Base-by-base conservation (phyloP, 2,888 invertebrate genomes). In the Ctenicera cuprea region DNA sequence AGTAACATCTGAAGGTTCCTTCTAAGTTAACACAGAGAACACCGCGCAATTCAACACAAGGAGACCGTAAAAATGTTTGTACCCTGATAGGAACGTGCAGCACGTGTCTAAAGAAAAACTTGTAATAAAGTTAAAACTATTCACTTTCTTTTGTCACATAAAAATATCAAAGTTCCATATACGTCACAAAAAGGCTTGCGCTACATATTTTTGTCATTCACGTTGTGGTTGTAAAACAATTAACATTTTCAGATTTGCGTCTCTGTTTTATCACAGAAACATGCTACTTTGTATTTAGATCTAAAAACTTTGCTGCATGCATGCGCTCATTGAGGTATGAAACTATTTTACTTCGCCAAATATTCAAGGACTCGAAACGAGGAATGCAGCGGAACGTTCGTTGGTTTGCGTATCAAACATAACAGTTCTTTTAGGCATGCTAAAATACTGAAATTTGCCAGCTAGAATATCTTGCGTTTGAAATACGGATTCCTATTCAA, bases 111-210 rank as follows among this genome's bases (percentile, higher is more conserved):
- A 50, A 20, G 22, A 50, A 50, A 50, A 50, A 54, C 54, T 22
- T 22, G 54, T 54, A 54, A 26, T 14, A 45, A n/a, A 18, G 26
- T 54, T 54, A 54, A 33, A 20, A 14, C n/a, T n/a, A 12, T 30
- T 26, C 18, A 20, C 30, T 54, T 54, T 26, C 33, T 54, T 26
- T 33, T 7, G 11, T 18, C 16, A 16, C 18, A 18, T 48, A 48
- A 48, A 48, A 18, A 16, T 48, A 4, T 14, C 48, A 54, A 50
- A 22, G 50, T 22, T 14, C 54, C 54, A 54, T 54, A 54, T 54
- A 54, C 26, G 54, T n/a, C n/a, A 30, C n/a, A n/a, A 54, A 33
- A 54, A 30, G 54, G 30, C 54, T 18, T n/a, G 54, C 54, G 26
- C 30, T 8, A 20, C 20, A 30, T 26, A 33, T 26, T 54, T 54